A percentile compares a stretch with the other conserved stretches of the same genome.
These are phyloP conservation scores for Spheniscus humboldti DNA, from an alignment of 2,797 vertebrate species.

Conservation along the genomic window DNA sequence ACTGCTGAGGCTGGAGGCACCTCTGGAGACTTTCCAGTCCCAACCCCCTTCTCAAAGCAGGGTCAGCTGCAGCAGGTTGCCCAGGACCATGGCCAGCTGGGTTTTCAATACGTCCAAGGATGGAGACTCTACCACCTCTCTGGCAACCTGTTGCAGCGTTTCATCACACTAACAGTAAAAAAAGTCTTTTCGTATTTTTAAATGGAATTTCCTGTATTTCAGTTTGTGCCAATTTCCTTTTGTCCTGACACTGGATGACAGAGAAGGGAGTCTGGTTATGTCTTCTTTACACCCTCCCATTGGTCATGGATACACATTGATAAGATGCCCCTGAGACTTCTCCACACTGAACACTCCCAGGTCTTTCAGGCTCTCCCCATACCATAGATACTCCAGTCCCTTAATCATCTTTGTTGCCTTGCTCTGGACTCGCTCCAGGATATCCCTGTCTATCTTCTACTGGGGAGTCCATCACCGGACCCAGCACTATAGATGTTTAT, in stretches of 20 bases:
- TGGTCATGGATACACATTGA: fast-evolving
- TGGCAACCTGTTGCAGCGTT: not conserved
- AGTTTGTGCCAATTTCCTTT: not conserved
- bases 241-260: not conserved
- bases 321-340: not conserved
- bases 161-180: not conserved
- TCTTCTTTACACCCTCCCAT: not conserved
- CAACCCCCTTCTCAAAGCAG: not conserved
- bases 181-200: not conserved
- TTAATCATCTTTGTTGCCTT: not conserved
- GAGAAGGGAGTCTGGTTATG: not conserved
- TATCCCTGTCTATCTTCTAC: not conserved
- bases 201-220: not conserved
- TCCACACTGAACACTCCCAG: not conserved
- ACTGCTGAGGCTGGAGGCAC: not conserved
- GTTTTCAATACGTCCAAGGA: not conserved
- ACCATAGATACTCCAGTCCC: not conserved
- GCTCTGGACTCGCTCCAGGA: not conserved
- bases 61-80: not conserved
- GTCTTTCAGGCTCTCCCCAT: not conserved
- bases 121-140: not conserved
- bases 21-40: not conserved
- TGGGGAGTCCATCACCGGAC: not conserved
- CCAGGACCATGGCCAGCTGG: not conserved
- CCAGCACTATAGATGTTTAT: not conserved